A percentile compares a stretch with the other conserved stretches of the same genome.
Conservation (phyloP, 2,797 vertebrate genomes). For the Tachyglossus aculeatus region DNA sequence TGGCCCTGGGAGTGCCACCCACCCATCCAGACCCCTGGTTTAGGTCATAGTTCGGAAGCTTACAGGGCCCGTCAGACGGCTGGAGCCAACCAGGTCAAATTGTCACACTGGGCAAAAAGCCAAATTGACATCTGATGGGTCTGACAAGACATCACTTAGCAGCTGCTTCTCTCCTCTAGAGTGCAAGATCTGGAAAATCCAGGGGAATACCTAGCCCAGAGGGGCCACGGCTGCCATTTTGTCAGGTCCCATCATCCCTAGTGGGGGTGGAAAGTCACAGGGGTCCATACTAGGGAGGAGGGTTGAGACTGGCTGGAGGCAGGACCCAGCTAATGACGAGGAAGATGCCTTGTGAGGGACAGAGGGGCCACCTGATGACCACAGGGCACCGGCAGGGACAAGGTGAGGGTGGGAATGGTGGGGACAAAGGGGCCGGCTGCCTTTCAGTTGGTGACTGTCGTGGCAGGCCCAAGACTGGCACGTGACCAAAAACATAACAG, state of each 20-base stretch:
- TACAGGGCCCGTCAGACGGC: neutral
- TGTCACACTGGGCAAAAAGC: neutral
- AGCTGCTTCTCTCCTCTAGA: neutral
- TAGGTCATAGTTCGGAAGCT: neutral
- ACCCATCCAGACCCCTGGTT: no score
- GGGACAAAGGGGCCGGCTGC: conserved; percentile 1
- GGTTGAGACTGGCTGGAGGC: neutral
- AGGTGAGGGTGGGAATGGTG: neutral
- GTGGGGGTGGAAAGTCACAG: neutral
- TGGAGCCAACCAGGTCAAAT: neutral
- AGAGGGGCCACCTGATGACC: conserved; percentile 70
- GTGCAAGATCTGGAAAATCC: no score
- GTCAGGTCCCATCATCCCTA: no score
- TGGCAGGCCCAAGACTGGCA: conserved; percentile 37
- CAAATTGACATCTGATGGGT: neutral
- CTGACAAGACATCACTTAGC: neutral
- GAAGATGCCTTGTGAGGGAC: neutral
- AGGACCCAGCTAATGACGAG: neutral
- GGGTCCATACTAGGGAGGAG: rapidly evolving
- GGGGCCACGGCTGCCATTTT: neutral
- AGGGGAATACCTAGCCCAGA: no score
- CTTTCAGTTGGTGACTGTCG: conserved; percentile 9
- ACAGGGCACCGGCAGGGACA: conserved; percentile 28
- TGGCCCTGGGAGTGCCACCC: no score
- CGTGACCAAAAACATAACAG: conserved; percentile 52